Percentiles rank a stretch among this genome's conserved stretches.
These are phyloP conservation scores for Kudoa iwatai DNA, from an alignment of 30 jellyfish, hydroid and myxozoan genomes.

Conservation along the genomic window DNA sequence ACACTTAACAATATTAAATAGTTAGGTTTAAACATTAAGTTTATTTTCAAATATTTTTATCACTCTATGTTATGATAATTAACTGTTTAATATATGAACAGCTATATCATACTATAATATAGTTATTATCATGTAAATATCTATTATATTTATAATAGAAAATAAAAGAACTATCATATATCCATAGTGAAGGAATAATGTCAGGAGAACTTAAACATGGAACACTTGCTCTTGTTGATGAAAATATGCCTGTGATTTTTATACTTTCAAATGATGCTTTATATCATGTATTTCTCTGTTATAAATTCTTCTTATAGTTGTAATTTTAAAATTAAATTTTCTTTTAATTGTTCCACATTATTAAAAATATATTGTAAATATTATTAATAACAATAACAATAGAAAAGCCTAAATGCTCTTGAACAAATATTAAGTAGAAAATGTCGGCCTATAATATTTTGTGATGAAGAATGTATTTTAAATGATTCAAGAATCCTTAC, in stretches of 20 bases:
- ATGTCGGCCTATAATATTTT: not conserved
- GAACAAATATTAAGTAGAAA: slow-evolving; percentile 47
- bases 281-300: slow-evolving; percentile 8
- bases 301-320: not conserved
- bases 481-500: slow-evolving; percentile 8
- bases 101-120: too few species aligned
- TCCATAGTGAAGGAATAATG: slow-evolving; percentile 56
- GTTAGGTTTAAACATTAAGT: too few species aligned
- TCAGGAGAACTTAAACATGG: slow-evolving; percentile 85
- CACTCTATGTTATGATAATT: too few species aligned
- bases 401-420: slow-evolving; percentile 48
- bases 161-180: slow-evolving; percentile 25
- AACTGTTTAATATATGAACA: too few species aligned
- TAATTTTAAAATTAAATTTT: too few species aligned
- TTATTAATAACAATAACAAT: too few species aligned
- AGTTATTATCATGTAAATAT: too few species aligned
- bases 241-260: slow-evolving; percentile 33
- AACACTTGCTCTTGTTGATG: slow-evolving; percentile 41
- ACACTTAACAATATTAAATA: too few species aligned
- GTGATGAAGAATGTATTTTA: slow-evolving; percentile 14
- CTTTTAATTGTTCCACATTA: too few species aligned
- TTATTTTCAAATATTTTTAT: too few species aligned
- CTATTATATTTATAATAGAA: slow-evolving; percentile 2
- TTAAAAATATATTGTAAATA: too few species aligned
- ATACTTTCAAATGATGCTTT: slow-evolving; percentile 15